These are phyloP conservation scores for Chrysomela aeneicollis DNA, from an alignment of 2,888 invertebrate genomes.

Conservation along the genomic window DNA sequence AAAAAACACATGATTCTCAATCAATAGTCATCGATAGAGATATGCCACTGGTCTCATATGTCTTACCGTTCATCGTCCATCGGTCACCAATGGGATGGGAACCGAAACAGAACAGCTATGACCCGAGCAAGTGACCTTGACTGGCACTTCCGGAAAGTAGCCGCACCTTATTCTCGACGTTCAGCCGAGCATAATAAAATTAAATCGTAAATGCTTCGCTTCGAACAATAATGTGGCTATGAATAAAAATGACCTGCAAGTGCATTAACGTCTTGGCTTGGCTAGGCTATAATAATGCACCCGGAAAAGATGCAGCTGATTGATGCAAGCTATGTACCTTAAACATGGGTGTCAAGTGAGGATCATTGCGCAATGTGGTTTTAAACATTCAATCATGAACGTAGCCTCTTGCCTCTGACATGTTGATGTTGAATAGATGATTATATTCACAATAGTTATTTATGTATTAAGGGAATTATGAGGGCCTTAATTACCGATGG, in stretches of 20 bases:
- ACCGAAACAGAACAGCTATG: constrained; percentile 43
- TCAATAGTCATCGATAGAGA: background rate
- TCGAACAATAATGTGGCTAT: constrained; percentile 4
- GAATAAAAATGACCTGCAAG: background rate
- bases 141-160: constrained; percentile 53
- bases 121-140: constrained; percentile 52
- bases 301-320: background rate
- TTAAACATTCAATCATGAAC: too few relatives aligned
- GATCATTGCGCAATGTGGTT: too few relatives aligned
- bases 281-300: background rate
- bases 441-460: too few relatives aligned
- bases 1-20: too few relatives aligned
- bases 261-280: background rate
- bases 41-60: constrained; percentile 30
- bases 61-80: constrained; percentile 24
- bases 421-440: too few relatives aligned
- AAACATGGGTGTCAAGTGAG: too few relatives aligned
- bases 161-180: constrained; percentile 46
- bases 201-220: constrained; percentile 3
- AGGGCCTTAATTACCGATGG: too few relatives aligned
- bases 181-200: constrained; percentile 4
- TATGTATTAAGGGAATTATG: too few relatives aligned
- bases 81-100: constrained; percentile 38
- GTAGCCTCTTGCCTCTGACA: too few relatives aligned
- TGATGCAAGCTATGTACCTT: background rate